Evolutionary conservation across 2,797 vertebrate species (phyloP).

Genomic region (Neoniphon sammara): DNA sequence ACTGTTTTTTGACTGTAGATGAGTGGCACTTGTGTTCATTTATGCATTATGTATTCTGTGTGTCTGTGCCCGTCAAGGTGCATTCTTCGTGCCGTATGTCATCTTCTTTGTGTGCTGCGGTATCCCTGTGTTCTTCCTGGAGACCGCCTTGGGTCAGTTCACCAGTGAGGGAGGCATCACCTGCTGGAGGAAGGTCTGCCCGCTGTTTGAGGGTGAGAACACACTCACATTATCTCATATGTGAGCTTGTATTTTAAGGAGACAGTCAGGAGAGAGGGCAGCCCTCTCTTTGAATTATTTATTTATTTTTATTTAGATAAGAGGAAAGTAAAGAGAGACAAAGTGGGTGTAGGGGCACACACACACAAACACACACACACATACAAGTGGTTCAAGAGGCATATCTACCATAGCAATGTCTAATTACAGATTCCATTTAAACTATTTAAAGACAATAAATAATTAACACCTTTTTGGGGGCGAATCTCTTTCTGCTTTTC

Average conservation of each 20-base stretch:
- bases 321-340: too few species aligned
- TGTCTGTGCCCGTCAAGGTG: conserved; percentile 83
- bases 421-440: too few species aligned
- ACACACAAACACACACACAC: too few species aligned
- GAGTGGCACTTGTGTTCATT: neutral
- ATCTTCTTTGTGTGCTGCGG: conserved; percentile 98
- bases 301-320: neutral
- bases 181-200: conserved; percentile 98
- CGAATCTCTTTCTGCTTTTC: neutral
- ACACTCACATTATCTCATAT: neutral
- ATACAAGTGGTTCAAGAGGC: too few species aligned
- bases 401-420: too few species aligned
- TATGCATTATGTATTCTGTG: conserved; percentile 4
- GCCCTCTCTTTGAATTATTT: neutral
- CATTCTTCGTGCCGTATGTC: conserved; percentile 98
- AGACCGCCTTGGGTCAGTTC: conserved; percentile 97
- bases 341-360: neutral
- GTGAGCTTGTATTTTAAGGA: neutral
- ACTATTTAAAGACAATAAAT: too few species aligned
- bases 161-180: conserved; percentile 99
- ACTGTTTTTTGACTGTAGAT: neutral
- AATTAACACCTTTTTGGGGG: too few species aligned
- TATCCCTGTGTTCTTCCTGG: conserved; percentile 98
- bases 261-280: too few species aligned
- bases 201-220: conserved; percentile 94